phyloP scores from a whole-genome alignment of 2,888 invertebrate genomes.

The Lithosia quadra region DNA sequence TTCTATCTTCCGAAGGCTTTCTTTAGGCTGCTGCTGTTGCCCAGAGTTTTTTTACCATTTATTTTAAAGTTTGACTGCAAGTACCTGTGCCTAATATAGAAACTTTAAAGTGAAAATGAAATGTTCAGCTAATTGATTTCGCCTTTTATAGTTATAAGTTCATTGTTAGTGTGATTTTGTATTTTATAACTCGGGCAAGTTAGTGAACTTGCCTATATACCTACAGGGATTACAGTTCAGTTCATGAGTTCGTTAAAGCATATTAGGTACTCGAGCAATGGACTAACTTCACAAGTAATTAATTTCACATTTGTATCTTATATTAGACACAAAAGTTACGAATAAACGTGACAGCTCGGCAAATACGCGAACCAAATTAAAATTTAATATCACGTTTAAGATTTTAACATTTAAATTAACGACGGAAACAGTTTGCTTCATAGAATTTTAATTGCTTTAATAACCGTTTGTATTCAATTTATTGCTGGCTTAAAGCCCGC shows the following conservation, averaged over 20 bases:
- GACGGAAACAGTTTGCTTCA: slow-evolving; percentile 40
- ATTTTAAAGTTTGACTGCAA: no score
- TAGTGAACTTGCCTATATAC: not conserved
- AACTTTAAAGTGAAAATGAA: no score
- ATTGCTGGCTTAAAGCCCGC: not conserved
- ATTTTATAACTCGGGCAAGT: not conserved
- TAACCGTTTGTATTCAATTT: slow-evolving; percentile 52
- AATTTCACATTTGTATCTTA: not conserved
- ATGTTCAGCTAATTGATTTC: no score
- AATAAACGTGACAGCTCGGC: not conserved
- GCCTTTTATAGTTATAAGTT: no score
- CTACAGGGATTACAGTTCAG: slow-evolving; percentile 23
- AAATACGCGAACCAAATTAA: not conserved
- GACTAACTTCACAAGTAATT: slow-evolving; percentile 17
- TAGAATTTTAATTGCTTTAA: slow-evolving; percentile 51
- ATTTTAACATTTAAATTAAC: slow-evolving; percentile 35
- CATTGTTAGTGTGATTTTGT: no score
- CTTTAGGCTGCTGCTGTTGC: no score
- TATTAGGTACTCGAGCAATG: slow-evolving; percentile 2
- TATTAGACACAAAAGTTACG: not conserved
- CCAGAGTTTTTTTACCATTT: no score
- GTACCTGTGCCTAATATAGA: no score
- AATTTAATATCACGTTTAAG: not conserved
- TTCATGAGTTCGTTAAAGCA: slow-evolving; percentile 33
- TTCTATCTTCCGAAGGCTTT: no score